Evolutionary conservation across 2,113 vertebrate genomes (phyloP).

Genomic region (Stigmatopora nigra): DNA sequence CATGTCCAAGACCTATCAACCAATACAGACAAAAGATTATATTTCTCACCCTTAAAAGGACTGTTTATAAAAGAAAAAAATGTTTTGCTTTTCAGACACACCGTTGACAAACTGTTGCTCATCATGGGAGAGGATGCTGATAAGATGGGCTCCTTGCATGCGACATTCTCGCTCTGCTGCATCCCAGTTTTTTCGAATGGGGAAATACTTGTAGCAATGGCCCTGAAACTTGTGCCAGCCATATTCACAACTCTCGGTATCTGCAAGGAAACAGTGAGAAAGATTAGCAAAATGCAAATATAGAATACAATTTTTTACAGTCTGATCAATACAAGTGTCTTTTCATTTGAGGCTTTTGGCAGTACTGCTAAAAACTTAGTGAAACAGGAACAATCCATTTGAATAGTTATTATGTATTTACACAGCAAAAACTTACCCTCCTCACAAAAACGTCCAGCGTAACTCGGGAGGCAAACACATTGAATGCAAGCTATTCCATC

Average conservation of each 20-base stretch:
- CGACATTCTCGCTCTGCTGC: conserved; percentile 92
- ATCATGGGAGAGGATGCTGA: conserved; percentile 84
- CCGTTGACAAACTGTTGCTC: conserved; percentile 93
- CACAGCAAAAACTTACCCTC: conserved; percentile 73
- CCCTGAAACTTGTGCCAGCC: conserved; percentile 99
- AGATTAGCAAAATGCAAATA: not conserved
- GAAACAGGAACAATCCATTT: conserved; percentile 12
- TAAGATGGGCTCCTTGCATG: conserved; percentile 85
- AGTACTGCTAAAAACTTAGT: conserved; percentile 6
- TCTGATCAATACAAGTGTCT: too few species aligned
- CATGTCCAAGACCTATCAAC: conserved; percentile 83
- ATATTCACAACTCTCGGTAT: conserved; percentile 87
- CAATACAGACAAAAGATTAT: conserved; percentile 31
- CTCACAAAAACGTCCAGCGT: conserved; percentile 83
- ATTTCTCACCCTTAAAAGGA: conserved; percentile 30
- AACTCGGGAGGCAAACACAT: conserved; percentile 91
- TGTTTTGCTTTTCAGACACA: conserved; percentile 53
- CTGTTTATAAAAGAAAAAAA: conserved; percentile 2
- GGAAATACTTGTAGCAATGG: conserved; percentile 92
- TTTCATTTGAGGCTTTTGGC: conserved; percentile 7
- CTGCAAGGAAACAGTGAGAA: conserved; percentile 55
- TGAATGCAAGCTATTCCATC: conserved; percentile 81
- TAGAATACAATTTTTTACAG: too few species aligned
- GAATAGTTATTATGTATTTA: not conserved
- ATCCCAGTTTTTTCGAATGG: conserved; percentile 88